Evolutionary conservation across 1,140 invertebrate species (phyloP).

Genomic region (Notospermus geniculatus): DNA sequence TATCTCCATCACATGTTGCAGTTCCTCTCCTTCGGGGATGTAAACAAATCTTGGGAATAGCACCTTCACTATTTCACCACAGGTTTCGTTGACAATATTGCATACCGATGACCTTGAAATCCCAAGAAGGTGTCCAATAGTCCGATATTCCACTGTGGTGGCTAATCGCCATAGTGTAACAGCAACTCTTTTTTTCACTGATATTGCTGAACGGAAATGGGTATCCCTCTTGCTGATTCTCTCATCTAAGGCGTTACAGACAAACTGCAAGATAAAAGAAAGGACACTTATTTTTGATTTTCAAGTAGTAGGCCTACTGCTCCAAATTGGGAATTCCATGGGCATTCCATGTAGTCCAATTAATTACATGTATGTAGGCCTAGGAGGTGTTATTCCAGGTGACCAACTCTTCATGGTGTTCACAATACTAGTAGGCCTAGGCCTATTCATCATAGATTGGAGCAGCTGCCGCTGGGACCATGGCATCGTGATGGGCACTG

Average conservation of each 20-base stretch:
- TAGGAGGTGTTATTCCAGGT: too few species aligned
- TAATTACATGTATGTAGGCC: too few species aligned
- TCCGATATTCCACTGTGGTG: slow-evolving; percentile 1
- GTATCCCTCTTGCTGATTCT: not conserved
- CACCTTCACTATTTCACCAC: not conserved
- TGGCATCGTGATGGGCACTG: too few species aligned
- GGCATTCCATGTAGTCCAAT: too few species aligned
- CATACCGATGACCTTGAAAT: not conserved
- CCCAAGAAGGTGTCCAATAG: not conserved
- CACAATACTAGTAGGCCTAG: too few species aligned
- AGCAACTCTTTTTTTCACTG: slow-evolving; percentile 3
- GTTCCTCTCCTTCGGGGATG: not conserved
- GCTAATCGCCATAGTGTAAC: slow-evolving; percentile 2
- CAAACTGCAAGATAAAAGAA: slow-evolving; percentile 5
- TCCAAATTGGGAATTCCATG: too few species aligned
- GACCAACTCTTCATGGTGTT: too few species aligned
- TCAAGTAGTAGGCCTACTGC: too few species aligned
- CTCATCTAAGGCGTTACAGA: not conserved
- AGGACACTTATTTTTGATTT: not conserved
- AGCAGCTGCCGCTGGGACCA: too few species aligned
- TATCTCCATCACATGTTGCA: not conserved
- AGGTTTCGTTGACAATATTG: not conserved
- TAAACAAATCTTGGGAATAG: not conserved
- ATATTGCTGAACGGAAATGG: not conserved
- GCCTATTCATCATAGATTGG: too few species aligned